Conservation (phyloP, 2,888 invertebrate genomes). For the Drosophila anceps region DNA sequence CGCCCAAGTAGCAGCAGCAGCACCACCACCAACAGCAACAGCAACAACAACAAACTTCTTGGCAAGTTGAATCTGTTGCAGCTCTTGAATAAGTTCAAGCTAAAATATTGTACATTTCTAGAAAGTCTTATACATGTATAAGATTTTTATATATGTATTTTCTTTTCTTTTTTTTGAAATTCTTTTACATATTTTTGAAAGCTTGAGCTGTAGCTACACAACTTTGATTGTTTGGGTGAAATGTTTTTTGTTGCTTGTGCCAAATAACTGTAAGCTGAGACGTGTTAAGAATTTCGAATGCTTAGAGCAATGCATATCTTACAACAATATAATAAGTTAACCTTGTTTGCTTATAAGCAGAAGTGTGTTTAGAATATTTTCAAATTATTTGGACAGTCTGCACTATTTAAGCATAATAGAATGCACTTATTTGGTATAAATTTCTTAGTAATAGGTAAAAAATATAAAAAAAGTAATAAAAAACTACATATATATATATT, state of each 20-base stretch:
- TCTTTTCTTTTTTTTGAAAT: neutral
- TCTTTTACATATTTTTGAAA: constrained; percentile 6
- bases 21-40: constrained; percentile 2
- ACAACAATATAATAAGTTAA: constrained; percentile 1
- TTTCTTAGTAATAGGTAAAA: too few relatives aligned
- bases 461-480: too few relatives aligned
- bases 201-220: neutral
- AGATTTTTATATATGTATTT: neutral
- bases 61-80: constrained; percentile 9
- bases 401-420: too few relatives aligned
- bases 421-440: too few relatives aligned
- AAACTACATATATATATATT: too few relatives aligned
- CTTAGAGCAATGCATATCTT: neutral
- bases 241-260: constrained; percentile 13
- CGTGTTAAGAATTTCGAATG: neutral
- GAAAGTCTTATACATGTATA: constrained; percentile 3
- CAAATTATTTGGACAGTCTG: neutral
- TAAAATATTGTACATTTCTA: neutral
- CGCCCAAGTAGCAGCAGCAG: constrained; percentile 30
- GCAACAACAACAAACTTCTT: constrained; percentile 31
- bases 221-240: constrained; percentile 9
- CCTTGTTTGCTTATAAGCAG: neutral
- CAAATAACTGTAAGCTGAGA: constrained; percentile 1
- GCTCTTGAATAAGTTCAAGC: neutral
- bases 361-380: neutral